Base-by-base conservation (phyloP, 2,113 vertebrate species). In the Apistogramma diplotaenia region DNA sequence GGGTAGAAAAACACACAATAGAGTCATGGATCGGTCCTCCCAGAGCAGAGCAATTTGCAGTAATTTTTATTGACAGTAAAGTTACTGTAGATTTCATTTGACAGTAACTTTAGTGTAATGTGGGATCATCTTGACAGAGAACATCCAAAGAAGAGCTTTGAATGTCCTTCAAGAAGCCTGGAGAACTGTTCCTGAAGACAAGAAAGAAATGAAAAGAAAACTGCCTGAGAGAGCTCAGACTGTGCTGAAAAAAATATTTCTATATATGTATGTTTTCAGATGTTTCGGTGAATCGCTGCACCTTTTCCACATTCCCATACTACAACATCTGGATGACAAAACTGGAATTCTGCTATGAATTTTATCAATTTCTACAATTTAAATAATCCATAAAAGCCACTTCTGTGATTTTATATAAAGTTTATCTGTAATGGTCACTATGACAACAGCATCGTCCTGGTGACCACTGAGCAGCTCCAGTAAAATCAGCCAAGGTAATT, bases 21-120 rank as follows among this genome's bases (percentile, higher is more conserved):
- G 29, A n/a, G n/a, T n/a, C n/a, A n/a, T n/a, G n/a, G n/a, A n/a
- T n/a, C n/a, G n/a, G n/a, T n/a, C n/a, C n/a, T n/a, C n/a, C n/a
- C n/a, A n/a, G n/a, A n/a, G n/a, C n/a, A n/a, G 29, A 29, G 29
- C 29, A 29, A 29, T 62, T 40, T 62, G 0, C 35, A 40, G 35
- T 3, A 0, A 40, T 62, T 40, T 40, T 8, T 40, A 25, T 62
- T 62, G 5, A 62, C 60, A 62, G 35, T 1, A 62, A 4, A 62
- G 35, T 62, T 40, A 62, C 21, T 62, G 13, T 9, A 40, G 43
- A 40, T 65, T 35, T 40, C 12, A 16, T 65, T 21, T 43, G n/a
- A 0, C 21, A 65, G 35, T 43, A 43, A 65, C 29, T 65, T 65
- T 23, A n/a, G 12, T 23, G 0, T 18, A 65, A 43, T 0, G 37